Percentiles rank a stretch among this genome's conserved stretches.
These are phyloP conservation scores for Seriola quinqueradiata DNA, from an alignment of 2,113 vertebrate species.

Conservation along the genomic window DNA sequence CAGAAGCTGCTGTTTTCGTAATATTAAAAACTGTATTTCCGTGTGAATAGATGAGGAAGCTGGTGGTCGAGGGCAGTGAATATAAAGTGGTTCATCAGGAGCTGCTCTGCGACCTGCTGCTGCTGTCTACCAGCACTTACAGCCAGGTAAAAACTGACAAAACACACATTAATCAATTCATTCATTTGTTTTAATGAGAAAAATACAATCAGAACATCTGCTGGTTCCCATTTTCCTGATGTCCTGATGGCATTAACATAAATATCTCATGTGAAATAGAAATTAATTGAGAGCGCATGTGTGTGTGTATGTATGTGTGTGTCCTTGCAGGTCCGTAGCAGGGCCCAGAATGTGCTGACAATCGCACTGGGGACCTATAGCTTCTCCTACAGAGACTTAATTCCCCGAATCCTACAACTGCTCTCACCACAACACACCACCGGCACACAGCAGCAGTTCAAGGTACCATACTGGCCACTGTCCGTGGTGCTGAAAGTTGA, in stretches of 20 bases:
- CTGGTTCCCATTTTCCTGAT: conserved; percentile 28
- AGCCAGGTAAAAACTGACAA: conserved; percentile 86
- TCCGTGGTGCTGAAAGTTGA: conserved; percentile 59
- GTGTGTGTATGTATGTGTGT: not conserved
- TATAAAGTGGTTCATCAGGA: conserved; percentile 94
- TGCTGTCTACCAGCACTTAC: conserved; percentile 95
- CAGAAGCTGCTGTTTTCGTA: not conserved
- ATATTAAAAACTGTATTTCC: conserved; percentile 7
- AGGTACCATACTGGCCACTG: conserved; percentile 84
- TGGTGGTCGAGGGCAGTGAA: conserved; percentile 94
- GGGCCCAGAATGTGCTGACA: conserved; percentile 94
- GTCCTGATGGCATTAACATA: conserved; percentile 9
- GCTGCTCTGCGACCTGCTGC: conserved; percentile 93
- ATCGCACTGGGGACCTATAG: conserved; percentile 93
- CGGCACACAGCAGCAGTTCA: conserved; percentile 93
- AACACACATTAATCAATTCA: not conserved
- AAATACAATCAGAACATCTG: conserved; percentile 31
- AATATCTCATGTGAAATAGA: conserved; percentile 12
- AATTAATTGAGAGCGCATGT: conserved; percentile 8
- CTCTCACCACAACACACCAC: conserved; percentile 86
- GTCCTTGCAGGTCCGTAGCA: conserved; percentile 90
- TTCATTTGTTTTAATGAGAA: conserved; percentile 2
- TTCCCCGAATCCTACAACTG: conserved; percentile 92
- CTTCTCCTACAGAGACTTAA: conserved; percentile 96
- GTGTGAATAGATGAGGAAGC: conserved; percentile 89